Conservation (phyloP, 1,140 invertebrate species). For the Leptoteleia sp. region DNA sequence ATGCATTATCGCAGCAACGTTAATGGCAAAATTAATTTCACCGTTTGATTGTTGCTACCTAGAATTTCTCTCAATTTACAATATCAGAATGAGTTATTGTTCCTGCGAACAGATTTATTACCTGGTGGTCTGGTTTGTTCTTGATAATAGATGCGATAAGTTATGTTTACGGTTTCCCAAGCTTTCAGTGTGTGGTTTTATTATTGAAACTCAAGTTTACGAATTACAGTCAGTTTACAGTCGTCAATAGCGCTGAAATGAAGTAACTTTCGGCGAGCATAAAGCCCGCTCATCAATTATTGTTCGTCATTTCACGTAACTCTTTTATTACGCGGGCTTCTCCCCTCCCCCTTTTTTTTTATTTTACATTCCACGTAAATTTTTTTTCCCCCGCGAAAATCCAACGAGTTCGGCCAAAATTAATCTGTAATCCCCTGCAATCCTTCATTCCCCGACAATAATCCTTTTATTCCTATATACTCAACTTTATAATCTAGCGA, state of each 20-base stretch:
- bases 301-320: too few relatives aligned
- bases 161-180: constrained; percentile 24
- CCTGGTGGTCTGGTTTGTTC: constrained; percentile 32
- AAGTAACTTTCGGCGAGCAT: too few relatives aligned
- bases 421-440: constrained; percentile 8
- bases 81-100: not conserved
- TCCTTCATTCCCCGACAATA: constrained; percentile 8
- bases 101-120: constrained; percentile 29
- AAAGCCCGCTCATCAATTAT: too few relatives aligned
- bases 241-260: not conserved
- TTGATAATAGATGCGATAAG: constrained; percentile 21
- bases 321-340: too few relatives aligned
- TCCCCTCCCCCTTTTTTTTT: too few relatives aligned
- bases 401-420: not conserved
- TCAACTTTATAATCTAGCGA: constrained; percentile 14
- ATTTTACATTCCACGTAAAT: not conserved
- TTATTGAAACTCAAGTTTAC: constrained; percentile 20
- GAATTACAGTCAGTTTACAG: not conserved
- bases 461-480: constrained; percentile 19
- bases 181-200: constrained; percentile 13
- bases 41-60: not conserved
- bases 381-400: not conserved
- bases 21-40: too few relatives aligned
- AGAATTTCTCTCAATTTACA: constrained; percentile 6
- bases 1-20: too few relatives aligned